Evolutionary conservation across 2,797 vertebrate genomes (phyloP).

Genomic region (Brachyalestes nurse): DNA sequence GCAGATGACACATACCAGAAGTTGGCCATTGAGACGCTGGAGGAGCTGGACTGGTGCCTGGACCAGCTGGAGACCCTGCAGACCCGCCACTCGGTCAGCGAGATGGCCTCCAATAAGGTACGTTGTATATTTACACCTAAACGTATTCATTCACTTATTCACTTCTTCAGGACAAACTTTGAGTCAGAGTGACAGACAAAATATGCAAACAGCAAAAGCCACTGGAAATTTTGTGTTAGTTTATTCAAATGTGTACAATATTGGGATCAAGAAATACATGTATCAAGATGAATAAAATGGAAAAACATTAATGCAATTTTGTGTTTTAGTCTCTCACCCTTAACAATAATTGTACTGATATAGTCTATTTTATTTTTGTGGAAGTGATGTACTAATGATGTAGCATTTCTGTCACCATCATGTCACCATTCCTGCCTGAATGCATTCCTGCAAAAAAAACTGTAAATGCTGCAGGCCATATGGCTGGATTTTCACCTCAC

Average conservation of each 20-base stretch:
- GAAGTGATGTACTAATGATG: too few relatives aligned
- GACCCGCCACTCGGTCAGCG: slow-evolving; percentile 89
- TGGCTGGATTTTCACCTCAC: too few relatives aligned
- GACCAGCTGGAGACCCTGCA: slow-evolving; percentile 95
- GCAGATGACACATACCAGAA: slow-evolving; percentile 89
- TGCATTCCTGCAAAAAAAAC: too few relatives aligned
- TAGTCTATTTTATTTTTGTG: too few relatives aligned
- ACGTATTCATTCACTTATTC: background rate
- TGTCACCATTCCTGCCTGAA: too few relatives aligned
- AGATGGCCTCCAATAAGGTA: slow-evolving; percentile 98
- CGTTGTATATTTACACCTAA: slow-evolving; percentile 27
- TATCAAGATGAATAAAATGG: background rate
- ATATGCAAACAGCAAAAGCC: background rate
- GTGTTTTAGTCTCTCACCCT: background rate
- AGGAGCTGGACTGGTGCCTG: slow-evolving; percentile 96
- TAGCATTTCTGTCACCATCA: too few relatives aligned
- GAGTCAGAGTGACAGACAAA: background rate
- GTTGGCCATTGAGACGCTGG: slow-evolving; percentile 87
- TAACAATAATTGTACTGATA: too few relatives aligned
- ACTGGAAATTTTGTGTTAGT: background rate
- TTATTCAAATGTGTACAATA: background rate
- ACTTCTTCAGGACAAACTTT: background rate
- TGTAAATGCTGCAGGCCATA: too few relatives aligned
- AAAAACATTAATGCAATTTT: background rate
- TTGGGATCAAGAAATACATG: background rate